Percentiles rank a stretch among this genome's conserved stretches.
phyloP scores from a whole-genome alignment of 2,113 vertebrate species.

The Gymnogyps californianus region DNA sequence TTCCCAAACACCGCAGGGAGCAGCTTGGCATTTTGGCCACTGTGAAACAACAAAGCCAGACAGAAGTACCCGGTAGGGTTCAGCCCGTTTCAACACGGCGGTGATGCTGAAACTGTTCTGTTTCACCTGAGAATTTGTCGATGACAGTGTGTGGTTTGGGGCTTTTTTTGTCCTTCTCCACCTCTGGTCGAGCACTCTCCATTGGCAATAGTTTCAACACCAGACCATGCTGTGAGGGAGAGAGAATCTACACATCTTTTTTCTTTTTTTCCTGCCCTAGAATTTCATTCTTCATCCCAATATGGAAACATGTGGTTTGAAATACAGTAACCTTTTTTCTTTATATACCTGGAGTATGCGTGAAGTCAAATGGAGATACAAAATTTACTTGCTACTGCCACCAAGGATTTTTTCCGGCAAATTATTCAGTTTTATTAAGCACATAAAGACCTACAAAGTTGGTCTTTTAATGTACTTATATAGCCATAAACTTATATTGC shows the following conservation, averaged over 20 bases:
- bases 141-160: background rate
- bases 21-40: background rate
- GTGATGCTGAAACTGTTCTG: background rate
- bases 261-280: background rate
- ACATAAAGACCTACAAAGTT: constrained; percentile 62
- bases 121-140: background rate
- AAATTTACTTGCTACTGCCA: constrained; percentile 7
- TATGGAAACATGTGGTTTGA: background rate
- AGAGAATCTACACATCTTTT: background rate
- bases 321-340: background rate
- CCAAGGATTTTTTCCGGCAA: constrained; percentile 12
- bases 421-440: constrained; percentile 71
- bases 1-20: background rate
- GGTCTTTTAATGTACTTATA: constrained; percentile 62
- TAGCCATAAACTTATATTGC: constrained; percentile 63
- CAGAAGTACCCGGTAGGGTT: background rate
- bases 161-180: background rate
- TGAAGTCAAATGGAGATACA: background rate
- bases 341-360: background rate
- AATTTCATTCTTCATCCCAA: background rate
- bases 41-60: background rate
- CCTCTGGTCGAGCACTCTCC: background rate
- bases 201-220: background rate
- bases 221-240: background rate
- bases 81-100: background rate